Conservation (phyloP, 2,888 invertebrate genomes). For the Caenorhabditis macrosperma region DNA sequence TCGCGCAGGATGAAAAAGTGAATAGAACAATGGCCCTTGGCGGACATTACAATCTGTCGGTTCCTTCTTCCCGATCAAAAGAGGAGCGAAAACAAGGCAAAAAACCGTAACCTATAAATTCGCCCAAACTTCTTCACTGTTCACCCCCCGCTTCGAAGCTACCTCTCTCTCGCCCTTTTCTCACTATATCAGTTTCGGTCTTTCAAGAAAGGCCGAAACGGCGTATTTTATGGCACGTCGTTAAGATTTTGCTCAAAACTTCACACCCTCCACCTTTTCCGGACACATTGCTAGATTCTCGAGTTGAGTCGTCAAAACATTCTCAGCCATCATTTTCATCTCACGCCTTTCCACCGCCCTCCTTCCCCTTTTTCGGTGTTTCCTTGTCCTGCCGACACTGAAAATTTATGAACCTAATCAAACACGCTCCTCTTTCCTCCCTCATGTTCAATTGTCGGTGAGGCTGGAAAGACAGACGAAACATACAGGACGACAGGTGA, state of each 20-base stretch:
- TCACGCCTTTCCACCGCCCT: slow-evolving; percentile 8
- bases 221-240: slow-evolving; percentile 46
- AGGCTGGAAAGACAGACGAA: slow-evolving; percentile 15
- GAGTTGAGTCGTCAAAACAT: slow-evolving; percentile 47
- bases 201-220: slow-evolving; percentile 44
- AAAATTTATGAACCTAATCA: slow-evolving; percentile 37
- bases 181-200: slow-evolving; percentile 30
- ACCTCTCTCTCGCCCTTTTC: too few species aligned
- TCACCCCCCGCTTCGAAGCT: too few species aligned
- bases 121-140: neutral
- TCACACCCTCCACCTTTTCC: slow-evolving; percentile 40
- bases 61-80: neutral
- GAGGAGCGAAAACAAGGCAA: neutral
- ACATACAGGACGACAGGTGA: neutral
- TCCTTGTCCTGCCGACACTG: neutral
- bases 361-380: slow-evolving; percentile 14
- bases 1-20: neutral
- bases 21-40: slow-evolving; percentile 11
- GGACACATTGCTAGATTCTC: slow-evolving; percentile 17
- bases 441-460: slow-evolving; percentile 16
- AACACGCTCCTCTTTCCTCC: slow-evolving; percentile 7
- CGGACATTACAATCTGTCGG: slow-evolving; percentile 1
- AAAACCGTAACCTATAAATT: slow-evolving; percentile 6
- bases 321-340: slow-evolving; percentile 46
- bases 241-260: slow-evolving; percentile 55